These are phyloP conservation scores for Lymantria monacha DNA, from an alignment of 2,888 invertebrate genomes.

Conservation along the genomic window DNA sequence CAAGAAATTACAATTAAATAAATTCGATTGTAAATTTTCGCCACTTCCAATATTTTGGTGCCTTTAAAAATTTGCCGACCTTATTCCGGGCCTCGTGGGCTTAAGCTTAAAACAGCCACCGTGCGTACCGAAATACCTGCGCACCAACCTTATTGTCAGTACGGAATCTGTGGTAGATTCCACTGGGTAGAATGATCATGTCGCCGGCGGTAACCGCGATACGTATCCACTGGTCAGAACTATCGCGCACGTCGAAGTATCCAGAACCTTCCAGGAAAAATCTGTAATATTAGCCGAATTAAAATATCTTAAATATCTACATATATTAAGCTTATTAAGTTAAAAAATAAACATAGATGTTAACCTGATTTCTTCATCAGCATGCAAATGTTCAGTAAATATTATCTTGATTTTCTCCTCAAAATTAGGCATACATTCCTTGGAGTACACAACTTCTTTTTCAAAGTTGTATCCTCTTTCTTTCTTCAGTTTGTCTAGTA, in stretches of 20 bases:
- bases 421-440: slow-evolving; percentile 90
- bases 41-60: too few species aligned
- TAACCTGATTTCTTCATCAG: slow-evolving; percentile 96
- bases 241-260: slow-evolving; percentile 97
- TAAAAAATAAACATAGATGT: too few species aligned
- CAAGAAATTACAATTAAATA: too few species aligned
- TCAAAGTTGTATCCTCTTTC: slow-evolving; percentile 92
- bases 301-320: too few species aligned
- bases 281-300: slow-evolving; percentile 83
- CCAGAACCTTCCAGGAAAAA: slow-evolving; percentile 94
- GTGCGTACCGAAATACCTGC: too few species aligned
- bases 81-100: too few species aligned
- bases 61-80: too few species aligned
- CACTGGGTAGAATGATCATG: slow-evolving; percentile 78
- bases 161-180: not conserved
- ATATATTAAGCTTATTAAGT: too few species aligned
- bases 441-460: slow-evolving; percentile 91
- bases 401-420: slow-evolving; percentile 94
- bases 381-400: slow-evolving; percentile 96
- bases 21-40: too few species aligned
- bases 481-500: slow-evolving; percentile 85
- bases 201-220: slow-evolving; percentile 93
- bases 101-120: too few species aligned
- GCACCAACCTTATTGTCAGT: not conserved
- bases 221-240: slow-evolving; percentile 94